These are phyloP conservation scores for Napeogenes inachia DNA, from an alignment of 2,888 invertebrate species.

Conservation along the genomic window DNA sequence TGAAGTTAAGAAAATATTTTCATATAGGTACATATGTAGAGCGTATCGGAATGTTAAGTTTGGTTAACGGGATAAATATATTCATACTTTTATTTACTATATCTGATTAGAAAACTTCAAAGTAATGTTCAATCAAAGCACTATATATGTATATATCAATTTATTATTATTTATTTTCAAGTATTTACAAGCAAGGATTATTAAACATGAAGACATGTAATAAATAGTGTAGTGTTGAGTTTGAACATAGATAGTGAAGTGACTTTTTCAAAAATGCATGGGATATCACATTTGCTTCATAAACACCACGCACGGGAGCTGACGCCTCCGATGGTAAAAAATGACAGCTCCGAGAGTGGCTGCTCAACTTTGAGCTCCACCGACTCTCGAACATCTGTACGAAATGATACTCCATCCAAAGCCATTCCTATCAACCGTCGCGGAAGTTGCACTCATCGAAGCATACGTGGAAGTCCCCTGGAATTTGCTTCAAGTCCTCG, in stretches of 20 bases:
- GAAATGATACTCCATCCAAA: slow-evolving; percentile 41
- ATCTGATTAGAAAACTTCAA: too few relatives aligned
- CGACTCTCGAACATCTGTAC: slow-evolving; percentile 42
- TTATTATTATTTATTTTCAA: too few relatives aligned
- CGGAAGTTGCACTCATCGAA: slow-evolving; percentile 49
- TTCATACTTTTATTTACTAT: too few relatives aligned
- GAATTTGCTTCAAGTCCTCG: slow-evolving; percentile 66
- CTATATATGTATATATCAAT: neutral
- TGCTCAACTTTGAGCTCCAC: slow-evolving; percentile 52
- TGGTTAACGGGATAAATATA: too few relatives aligned
- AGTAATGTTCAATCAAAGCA: too few relatives aligned
- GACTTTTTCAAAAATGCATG: slow-evolving; percentile 24
- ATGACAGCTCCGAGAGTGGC: slow-evolving; percentile 71
- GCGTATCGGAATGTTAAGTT: too few relatives aligned
- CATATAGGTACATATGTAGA: neutral
- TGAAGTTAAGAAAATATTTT: neutral
- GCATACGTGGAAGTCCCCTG: slow-evolving; percentile 51
- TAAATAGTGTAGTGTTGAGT: slow-evolving; percentile 8
- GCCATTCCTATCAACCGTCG: slow-evolving; percentile 55
- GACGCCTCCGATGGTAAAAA: slow-evolving; percentile 54
- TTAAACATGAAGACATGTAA: neutral
- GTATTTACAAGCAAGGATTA: neutral
- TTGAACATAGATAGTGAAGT: slow-evolving; percentile 2
- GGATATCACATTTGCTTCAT: slow-evolving; percentile 61
- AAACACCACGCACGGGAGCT: slow-evolving; percentile 58